Base-by-base conservation (phyloP, 2,797 vertebrate species). In the Brachyalestes nurse region DNA sequence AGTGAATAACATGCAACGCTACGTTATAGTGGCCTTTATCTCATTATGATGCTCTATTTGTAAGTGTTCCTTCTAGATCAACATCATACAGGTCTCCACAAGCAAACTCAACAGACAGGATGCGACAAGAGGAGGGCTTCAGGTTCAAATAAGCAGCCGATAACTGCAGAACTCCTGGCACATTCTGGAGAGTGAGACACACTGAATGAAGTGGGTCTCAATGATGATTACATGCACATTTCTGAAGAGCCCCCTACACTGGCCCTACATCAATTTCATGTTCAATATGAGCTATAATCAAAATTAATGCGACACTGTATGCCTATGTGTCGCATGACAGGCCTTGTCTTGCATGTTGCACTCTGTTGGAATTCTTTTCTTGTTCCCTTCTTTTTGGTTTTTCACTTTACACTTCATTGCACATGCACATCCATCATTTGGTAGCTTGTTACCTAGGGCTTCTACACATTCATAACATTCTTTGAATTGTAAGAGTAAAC, bases 131-230 rank as follows among this genome's bases (percentile, higher is more conserved):
- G 4, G 25, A 8, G 13, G 51, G 25, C 69, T 60, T 53, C 5
- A 60, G 72, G 65, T 53, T 72, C 80, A 77, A 77, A 65, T 55
- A 28, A 70, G 65, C 65, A 53, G 55, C 71, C 53, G 45, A 74
- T 67, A 80, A n/a, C 28, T 12, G n/a, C 47, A 40, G 40, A 19
- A 47, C 72, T 53, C 55, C 23, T 34, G 34, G 47, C 57, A 19
- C 34, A 40, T 58, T 61, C 65, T 61, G 42, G 69, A 61, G 72
- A 34, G 49, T 80, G 62, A 67, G 25, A 55, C 57, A 64, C 61
- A 42, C 72, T 75, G 65, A 55, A 62, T 53, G 64, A 75, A 51
- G 40, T 55, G 9, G 16, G 3, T 53, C 51, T 45, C 42, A 45
- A 10, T 45, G 42, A 45, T 6, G 42, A 45, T 45, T 45, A 45